Percentiles rank a stretch among this genome's conserved stretches.
phyloP scores from a whole-genome alignment of 2,113 vertebrate species.

The Gasterosteus nipponicus region DNA sequence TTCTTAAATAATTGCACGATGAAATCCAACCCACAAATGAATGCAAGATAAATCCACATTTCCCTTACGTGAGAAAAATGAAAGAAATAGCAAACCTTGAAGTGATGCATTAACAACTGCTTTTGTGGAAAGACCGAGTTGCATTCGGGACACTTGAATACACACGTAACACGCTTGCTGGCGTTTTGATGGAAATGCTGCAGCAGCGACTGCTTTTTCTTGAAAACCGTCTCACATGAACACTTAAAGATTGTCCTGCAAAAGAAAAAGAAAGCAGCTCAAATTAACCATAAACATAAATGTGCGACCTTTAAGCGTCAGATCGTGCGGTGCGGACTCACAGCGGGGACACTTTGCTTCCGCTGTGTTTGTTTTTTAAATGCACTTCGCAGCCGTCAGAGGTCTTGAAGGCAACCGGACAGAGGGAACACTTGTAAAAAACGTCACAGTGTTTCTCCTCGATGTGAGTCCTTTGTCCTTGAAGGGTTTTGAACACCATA shows the following conservation, averaged over 20 bases:
- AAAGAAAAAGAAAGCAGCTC: constrained; percentile 12
- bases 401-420: constrained; percentile 94
- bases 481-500: constrained; percentile 88
- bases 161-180: constrained; percentile 84
- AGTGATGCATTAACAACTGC: constrained; percentile 90
- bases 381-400: constrained; percentile 86
- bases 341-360: constrained; percentile 82
- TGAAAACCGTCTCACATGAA: constrained; percentile 93
- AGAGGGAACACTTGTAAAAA: constrained; percentile 93
- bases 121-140: constrained; percentile 92
- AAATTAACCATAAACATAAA: not conserved
- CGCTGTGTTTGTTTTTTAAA: constrained; percentile 86
- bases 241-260: constrained; percentile 95
- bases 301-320: not conserved
- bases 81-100: constrained; percentile 86
- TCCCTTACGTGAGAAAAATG: not conserved
- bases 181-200: constrained; percentile 94
- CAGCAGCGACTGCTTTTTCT: constrained; percentile 91
- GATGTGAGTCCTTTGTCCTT: constrained; percentile 90
- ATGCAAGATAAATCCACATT: not conserved
- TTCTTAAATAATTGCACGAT: not conserved
- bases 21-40: not conserved
- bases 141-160: constrained; percentile 97
- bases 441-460: constrained; percentile 93
- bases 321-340: constrained; percentile 77